phyloP scores from a whole-genome alignment of 2,797 vertebrate species.

The Sebastes miniatus region DNA sequence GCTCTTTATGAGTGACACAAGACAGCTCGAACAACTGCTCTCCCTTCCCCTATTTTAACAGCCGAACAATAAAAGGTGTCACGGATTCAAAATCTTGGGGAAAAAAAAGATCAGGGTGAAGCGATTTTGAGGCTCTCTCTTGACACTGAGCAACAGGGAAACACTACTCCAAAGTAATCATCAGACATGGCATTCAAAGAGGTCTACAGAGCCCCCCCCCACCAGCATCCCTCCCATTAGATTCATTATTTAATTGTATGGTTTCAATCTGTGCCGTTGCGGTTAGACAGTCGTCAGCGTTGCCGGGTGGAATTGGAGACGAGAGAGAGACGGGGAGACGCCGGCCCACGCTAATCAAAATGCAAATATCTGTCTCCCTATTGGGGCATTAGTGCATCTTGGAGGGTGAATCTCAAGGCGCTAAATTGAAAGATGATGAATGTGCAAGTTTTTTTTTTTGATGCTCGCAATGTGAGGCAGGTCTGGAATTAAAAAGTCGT shows the following conservation, averaged over 20 bases:
- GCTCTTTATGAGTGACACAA: conserved; percentile 57
- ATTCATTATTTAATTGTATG: conserved; percentile 67
- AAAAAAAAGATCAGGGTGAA: not conserved
- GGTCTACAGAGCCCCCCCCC: not conserved
- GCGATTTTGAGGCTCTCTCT: conserved; percentile 16
- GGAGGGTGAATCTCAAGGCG: conserved; percentile 64
- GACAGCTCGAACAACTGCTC: conserved; percentile 31
- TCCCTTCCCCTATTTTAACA: conserved; percentile 15
- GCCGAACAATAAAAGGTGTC: conserved; percentile 35
- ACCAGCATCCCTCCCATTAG: not conserved
- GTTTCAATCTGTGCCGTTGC: conserved; percentile 61
- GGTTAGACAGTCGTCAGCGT: conserved; percentile 33
- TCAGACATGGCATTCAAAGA: conserved; percentile 46
- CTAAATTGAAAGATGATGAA: conserved; percentile 79
- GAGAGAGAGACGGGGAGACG: conserved; percentile 42
- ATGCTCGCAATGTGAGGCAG: conserved; percentile 37
- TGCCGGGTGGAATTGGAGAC: conserved; percentile 47
- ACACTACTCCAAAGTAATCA: conserved; percentile 53
- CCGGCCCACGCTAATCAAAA: conserved; percentile 73
- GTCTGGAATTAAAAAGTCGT: conserved; percentile 64
- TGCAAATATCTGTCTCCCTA: conserved; percentile 73
- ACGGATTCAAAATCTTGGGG: conserved; percentile 9
- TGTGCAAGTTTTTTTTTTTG: conserved; percentile 49
- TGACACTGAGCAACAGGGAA: conserved; percentile 25
- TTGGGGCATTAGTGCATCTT: conserved; percentile 71